Conservation (phyloP, 2,113 vertebrate species). For the Nothocercus julius region DNA sequence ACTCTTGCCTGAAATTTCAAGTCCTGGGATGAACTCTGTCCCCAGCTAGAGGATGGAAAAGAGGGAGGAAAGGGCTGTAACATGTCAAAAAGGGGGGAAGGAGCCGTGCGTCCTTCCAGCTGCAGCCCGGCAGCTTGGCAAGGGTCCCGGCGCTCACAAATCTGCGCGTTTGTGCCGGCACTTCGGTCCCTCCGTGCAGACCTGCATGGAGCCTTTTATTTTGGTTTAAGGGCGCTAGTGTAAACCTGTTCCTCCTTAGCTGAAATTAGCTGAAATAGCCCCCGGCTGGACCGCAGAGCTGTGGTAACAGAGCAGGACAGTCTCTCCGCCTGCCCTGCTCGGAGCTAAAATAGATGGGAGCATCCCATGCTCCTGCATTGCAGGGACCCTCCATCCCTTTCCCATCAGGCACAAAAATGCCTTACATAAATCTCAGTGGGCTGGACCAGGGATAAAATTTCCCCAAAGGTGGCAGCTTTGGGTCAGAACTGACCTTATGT, state of each 20-base stretch:
- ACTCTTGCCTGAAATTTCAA: not conserved
- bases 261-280: not conserved
- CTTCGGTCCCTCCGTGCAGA: not conserved
- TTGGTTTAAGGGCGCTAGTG: not conserved
- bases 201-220: not conserved
- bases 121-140: not conserved
- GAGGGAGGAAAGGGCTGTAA: not conserved
- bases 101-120: not conserved
- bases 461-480: too few species aligned
- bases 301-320: accelerated
- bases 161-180: not conserved
- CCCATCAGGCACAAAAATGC: not conserved
- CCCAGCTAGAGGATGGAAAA: not conserved
- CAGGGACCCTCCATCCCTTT: not conserved
- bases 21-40: not conserved
- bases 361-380: not conserved
- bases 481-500: not conserved
- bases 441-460: not conserved
- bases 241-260: not conserved
- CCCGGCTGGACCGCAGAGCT: not conserved
- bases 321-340: not conserved
- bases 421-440: not conserved
- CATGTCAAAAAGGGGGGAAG: not conserved
- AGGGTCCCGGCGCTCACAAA: accelerated
- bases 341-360: not conserved